Percentiles rank a stretch among this genome's conserved stretches.
These are phyloP conservation scores for Balaeniceps rex DNA, from an alignment of 2,113 vertebrate species.

Conservation along the genomic window DNA sequence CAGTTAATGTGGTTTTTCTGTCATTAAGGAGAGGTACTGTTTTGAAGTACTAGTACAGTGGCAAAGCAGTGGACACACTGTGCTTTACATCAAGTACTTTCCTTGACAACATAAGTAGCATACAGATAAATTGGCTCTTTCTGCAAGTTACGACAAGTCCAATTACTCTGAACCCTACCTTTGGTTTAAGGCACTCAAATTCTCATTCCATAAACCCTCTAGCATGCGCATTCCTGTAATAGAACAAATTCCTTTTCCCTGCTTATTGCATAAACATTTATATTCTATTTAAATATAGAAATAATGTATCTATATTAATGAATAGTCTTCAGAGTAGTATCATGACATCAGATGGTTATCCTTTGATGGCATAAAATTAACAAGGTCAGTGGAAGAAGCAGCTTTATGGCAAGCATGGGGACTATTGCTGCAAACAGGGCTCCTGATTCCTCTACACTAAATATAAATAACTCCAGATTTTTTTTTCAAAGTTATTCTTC, in stretches of 20 bases:
- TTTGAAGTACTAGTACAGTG: not conserved
- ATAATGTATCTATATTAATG: not conserved
- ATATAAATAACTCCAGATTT: not conserved
- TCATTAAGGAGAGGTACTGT: not conserved
- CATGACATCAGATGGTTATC: not conserved
- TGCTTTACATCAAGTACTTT: not conserved
- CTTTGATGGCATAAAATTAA: not conserved
- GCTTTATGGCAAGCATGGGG: not conserved
- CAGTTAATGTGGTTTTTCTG: not conserved
- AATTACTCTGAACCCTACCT: not conserved
- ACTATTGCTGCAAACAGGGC: not conserved
- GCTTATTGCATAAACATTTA: not conserved
- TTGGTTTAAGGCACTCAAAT: not conserved
- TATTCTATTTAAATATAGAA: not conserved
- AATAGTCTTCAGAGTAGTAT: not conserved
- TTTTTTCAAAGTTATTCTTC: not conserved
- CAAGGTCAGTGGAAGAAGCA: not conserved
- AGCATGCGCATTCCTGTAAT: not conserved
- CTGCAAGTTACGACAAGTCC: not conserved
- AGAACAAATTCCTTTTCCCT: not conserved
- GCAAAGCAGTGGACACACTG: not conserved
- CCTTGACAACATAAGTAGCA: not conserved
- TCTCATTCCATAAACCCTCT: not conserved
- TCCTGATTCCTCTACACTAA: not conserved
- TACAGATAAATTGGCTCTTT: not conserved